Evolutionary conservation across 2,888 invertebrate species (phyloP), one percentile per base, ranked within the genome.

Genomic region (Lissocephala sabroskyi): DNA sequence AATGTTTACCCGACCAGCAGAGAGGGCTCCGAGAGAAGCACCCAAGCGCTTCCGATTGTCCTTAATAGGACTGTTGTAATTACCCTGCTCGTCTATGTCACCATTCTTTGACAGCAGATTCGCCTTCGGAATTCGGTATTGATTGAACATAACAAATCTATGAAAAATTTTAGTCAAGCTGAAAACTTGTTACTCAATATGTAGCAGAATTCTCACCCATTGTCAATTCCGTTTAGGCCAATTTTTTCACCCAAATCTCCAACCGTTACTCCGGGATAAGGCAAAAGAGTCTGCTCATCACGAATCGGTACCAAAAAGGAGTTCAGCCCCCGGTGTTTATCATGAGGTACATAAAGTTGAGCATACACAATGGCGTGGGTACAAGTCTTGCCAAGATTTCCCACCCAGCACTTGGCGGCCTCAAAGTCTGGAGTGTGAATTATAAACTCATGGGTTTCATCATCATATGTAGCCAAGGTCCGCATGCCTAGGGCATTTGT

Each of bases 221-320:
- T 98, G 82, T 98, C 98, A 32, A 97, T 85, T 2, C 96, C 97
- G 83, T 97, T 95, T 6, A 96, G 87, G 0, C 94, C 97, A 33
- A 94, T 87, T 85, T 98, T 98, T 82, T 93, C 93, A 0, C 98
- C 98, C 86, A 98, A 89, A 81, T 98, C 97, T 0, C 97, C 97
- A 0, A 97, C 92, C 0, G 88, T 89, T 1, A 98, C 89, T 0
- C 96, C 96, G 0, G 94, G 90, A 75, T 86, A 89, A 0, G 94
- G 88, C 44, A 88, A 77, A 73, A 93, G 82, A 0, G 93, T 94
- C 49, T 87, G 85, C 0, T 90, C 88, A 83, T 94, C 91, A 2
- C 96, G 86, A 52, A 98, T 88, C 0, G 93, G 95, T 10, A 95
- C 93, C n/a, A 97, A 86, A 80, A 98, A 98, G 0, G 91, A 87